phyloP scores from a whole-genome alignment of 2,113 vertebrate species.

The Eidolon helvum region DNA sequence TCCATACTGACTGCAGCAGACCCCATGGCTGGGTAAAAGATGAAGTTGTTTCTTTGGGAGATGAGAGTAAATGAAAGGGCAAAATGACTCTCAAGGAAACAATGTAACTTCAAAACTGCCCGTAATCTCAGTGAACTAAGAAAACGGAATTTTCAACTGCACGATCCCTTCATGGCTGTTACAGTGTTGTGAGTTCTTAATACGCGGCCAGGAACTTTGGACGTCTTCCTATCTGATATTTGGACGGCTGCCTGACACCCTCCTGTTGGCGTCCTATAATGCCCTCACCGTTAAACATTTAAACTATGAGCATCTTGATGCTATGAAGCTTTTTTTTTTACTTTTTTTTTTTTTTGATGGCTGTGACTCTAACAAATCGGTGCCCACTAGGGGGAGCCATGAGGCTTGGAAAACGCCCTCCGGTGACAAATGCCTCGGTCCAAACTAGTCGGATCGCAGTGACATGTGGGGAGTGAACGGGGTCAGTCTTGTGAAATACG shows the following conservation, averaged over 20 bases:
- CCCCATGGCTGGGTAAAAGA: neutral
- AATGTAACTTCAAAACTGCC: neutral
- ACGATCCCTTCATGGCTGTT: neutral
- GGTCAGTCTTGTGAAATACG: fast-evolving
- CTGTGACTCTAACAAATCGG: neutral
- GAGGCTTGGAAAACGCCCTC: neutral
- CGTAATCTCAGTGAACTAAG: neutral
- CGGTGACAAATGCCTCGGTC: neutral
- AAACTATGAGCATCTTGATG: neutral
- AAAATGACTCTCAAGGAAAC: neutral
- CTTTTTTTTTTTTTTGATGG: neutral
- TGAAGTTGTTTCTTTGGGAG: neutral
- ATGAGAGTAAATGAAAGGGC: neutral
- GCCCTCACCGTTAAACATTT: neutral
- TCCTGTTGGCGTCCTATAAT: neutral
- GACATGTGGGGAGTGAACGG: fast-evolving
- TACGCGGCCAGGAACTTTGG: neutral
- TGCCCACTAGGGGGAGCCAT: neutral
- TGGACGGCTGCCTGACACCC: neutral
- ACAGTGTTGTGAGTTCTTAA: neutral
- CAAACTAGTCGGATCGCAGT: neutral
- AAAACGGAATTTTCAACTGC: neutral
- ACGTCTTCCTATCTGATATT: neutral
- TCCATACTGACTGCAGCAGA: neutral
- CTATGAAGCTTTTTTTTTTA: neutral